Evolutionary conservation across 2,888 invertebrate genomes (phyloP).

Genomic region (Rhaphigaster nebulosa): DNA sequence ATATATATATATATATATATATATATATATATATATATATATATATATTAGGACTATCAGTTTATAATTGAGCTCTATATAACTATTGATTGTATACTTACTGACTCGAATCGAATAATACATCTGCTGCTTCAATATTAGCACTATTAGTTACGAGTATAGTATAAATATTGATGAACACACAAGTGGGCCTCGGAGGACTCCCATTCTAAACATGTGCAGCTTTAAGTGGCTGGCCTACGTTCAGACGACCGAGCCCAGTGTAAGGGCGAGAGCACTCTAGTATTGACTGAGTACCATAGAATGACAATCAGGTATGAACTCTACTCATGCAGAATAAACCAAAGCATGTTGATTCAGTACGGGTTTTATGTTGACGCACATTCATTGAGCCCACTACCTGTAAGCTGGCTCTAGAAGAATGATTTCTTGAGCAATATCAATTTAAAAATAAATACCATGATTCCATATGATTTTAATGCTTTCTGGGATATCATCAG

Average conservation of each 20-base stretch:
- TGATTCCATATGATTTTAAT: too few relatives aligned
- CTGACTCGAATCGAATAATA: not conserved
- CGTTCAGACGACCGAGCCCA: not conserved
- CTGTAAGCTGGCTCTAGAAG: not conserved
- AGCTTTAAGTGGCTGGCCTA: not conserved
- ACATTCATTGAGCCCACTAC: not conserved
- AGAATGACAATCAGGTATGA: slow-evolving; percentile 39
- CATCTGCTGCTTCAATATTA: slow-evolving; percentile 1
- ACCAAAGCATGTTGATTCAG: slow-evolving; percentile 6
- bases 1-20: too few relatives aligned
- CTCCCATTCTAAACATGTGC: slow-evolving; percentile 3
- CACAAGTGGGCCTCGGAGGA: slow-evolving; percentile 4
- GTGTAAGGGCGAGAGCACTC: not conserved
- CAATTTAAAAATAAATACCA: not conserved
- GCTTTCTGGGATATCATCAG: too few relatives aligned
- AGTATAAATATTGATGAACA: slow-evolving; percentile 21
- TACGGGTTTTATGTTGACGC: slow-evolving; percentile 9
- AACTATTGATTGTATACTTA: not conserved
- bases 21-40: too few relatives aligned
- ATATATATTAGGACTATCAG: not conserved
- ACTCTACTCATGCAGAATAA: slow-evolving; percentile 10
- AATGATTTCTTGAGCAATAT: not conserved
- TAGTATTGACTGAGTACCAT: not conserved
- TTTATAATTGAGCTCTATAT: not conserved
- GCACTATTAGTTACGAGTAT: slow-evolving; percentile 18